A percentile compares a stretch with the other conserved stretches of the same genome.
Evolutionary conservation across 2,113 vertebrate species (phyloP).

Genomic region (Rutilus rutilus): DNA sequence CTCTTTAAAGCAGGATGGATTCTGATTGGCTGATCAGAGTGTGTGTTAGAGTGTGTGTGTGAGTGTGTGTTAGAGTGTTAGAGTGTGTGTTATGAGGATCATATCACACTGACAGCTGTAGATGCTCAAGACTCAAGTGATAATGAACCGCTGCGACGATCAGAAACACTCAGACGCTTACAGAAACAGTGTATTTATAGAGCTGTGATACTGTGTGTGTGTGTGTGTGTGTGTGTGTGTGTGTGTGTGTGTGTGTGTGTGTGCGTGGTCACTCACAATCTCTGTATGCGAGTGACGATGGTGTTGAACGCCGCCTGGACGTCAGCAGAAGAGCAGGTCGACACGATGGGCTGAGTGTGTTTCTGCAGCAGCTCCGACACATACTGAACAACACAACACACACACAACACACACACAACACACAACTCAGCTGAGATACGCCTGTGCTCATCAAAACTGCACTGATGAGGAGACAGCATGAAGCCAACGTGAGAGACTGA

Average conservation of each 20-base stretch:
- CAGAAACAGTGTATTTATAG: neutral
- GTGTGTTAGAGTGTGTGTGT: no score
- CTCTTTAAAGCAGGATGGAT: neutral
- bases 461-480: neutral
- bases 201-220: neutral
- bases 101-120: neutral
- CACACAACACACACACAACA: neutral
- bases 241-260: neutral
- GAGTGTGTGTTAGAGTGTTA: neutral
- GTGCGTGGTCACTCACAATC: conserved; percentile 73
- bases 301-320: conserved; percentile 82
- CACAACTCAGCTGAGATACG: conserved; percentile 9
- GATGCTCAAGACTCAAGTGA: neutral
- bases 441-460: neutral
- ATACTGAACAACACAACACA: conserved; percentile 59
- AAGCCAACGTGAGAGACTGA: neutral
- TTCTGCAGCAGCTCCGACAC: conserved; percentile 75
- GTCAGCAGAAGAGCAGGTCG: conserved; percentile 77
- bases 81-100: neutral
- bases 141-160: neutral
- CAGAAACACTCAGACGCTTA: neutral
- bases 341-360: conserved; percentile 78
- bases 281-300: conserved; percentile 81
- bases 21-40: neutral
- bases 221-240: neutral